These are phyloP conservation scores for Notothenia rossii DNA, from an alignment of 2,113 vertebrate genomes.

Conservation along the genomic window DNA sequence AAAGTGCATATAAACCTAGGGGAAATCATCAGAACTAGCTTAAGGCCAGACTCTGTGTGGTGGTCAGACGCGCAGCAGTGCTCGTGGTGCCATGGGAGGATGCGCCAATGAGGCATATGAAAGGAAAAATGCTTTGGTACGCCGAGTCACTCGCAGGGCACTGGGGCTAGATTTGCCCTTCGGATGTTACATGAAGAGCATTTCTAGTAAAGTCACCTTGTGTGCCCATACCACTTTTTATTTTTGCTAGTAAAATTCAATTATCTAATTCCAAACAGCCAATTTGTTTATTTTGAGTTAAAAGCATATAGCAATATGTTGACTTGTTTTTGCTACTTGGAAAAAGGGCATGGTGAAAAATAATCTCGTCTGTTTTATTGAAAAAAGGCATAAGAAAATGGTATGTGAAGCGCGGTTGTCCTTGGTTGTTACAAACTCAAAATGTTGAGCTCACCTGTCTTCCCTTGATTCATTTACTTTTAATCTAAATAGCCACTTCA, in stretches of 20 bases:
- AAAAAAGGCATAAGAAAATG: background rate
- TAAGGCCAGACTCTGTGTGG: conserved; percentile 12
- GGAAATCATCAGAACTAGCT: conserved; percentile 30
- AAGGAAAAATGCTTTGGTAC: conserved; percentile 36
- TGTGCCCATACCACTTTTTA: background rate
- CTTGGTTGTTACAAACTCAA: conserved; percentile 54
- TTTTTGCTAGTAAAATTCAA: background rate
- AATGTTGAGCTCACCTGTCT: conserved; percentile 67
- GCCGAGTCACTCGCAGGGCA: conserved; percentile 31
- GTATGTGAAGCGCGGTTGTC: conserved; percentile 35
- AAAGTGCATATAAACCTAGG: conserved; percentile 29
- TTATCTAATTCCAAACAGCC: background rate
- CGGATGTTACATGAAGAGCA: conserved; percentile 16
- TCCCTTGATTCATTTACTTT: conserved; percentile 63
- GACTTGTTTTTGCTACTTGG: conserved; percentile 25
- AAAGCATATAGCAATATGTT: background rate
- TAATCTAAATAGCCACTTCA: conserved; percentile 74
- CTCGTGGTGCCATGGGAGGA: conserved; percentile 22
- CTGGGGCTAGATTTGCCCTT: conserved; percentile 3
- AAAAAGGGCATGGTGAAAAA: conserved; percentile 21
- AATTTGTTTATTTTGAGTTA: background rate
- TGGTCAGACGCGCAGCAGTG: background rate
- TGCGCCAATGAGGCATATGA: conserved; percentile 43
- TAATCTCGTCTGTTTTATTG: conserved; percentile 16
- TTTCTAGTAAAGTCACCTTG: conserved; percentile 38